A percentile compares a stretch with the other conserved stretches of the same genome.
phyloP scores from a whole-genome alignment of 37 sponge, comb jelly and placozoan genomes.

The Chondrosia reniformis region DNA sequence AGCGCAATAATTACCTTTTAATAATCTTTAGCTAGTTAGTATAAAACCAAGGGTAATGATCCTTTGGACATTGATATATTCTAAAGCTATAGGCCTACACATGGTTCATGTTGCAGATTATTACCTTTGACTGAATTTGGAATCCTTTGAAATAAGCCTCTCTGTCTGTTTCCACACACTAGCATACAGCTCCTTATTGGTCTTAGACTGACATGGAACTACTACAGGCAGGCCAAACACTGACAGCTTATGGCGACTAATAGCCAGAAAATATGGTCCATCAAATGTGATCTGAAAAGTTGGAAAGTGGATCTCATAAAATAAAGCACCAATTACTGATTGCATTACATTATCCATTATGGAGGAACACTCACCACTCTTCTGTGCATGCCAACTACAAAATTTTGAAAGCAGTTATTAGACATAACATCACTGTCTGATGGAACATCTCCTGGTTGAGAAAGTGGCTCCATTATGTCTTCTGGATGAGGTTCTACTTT shows the following conservation, averaged over 20 bases:
- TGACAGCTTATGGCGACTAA: constrained; percentile 53
- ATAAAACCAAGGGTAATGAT: too few relatives aligned
- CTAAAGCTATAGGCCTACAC: too few relatives aligned
- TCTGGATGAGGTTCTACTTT: neutral
- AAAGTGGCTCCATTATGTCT: neutral
- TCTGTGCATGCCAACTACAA: constrained; percentile 34
- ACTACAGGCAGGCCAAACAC: constrained; percentile 83
- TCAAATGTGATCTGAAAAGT: constrained; percentile 33
- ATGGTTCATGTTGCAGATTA: too few relatives aligned
- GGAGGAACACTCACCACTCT: constrained; percentile 19
- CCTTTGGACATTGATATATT: too few relatives aligned
- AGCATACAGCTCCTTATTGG: constrained; percentile 53
- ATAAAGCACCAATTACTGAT: too few relatives aligned
- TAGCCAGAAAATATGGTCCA: constrained; percentile 68
- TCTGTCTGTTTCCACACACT: constrained; percentile 63
- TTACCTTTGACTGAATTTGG: constrained; percentile 3
- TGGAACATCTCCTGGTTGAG: neutral
- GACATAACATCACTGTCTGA: neutral
- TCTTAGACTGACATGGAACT: constrained; percentile 59
- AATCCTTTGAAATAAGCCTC: constrained; percentile 50
- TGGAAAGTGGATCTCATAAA: neutral
- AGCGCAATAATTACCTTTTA: too few relatives aligned
- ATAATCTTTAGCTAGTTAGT: too few relatives aligned
- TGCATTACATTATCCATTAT: neutral
- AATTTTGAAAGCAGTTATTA: constrained; percentile 17